These are phyloP conservation scores for Toxotes jaculatrix DNA, from an alignment of 2,113 vertebrate species.

Conservation along the genomic window DNA sequence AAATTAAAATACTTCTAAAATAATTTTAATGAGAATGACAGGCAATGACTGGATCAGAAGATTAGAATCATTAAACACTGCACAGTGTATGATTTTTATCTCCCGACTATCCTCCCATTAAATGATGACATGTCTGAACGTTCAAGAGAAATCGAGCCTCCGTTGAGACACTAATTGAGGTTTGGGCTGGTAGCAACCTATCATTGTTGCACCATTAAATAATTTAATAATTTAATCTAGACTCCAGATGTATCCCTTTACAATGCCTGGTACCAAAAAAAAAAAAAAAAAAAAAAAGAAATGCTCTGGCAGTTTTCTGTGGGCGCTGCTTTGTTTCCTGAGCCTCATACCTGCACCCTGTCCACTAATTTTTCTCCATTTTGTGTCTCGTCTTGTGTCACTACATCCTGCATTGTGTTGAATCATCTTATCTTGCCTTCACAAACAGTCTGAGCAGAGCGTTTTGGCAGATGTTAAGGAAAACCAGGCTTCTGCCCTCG, in stretches of 20 bases:
- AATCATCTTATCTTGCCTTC: neutral
- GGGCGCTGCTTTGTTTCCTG: neutral
- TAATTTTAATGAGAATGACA: neutral
- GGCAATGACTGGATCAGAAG: neutral
- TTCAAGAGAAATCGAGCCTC: slow-evolving; percentile 12
- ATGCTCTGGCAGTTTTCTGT: neutral
- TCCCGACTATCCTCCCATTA: slow-evolving; percentile 3
- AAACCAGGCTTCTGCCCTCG: neutral
- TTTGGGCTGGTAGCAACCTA: neutral
- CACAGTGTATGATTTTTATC: slow-evolving; percentile 9
- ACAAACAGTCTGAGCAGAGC: neutral
- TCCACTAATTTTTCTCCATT: neutral
- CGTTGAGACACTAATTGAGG: slow-evolving; percentile 3
- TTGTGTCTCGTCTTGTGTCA: accelerated
- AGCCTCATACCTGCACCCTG: neutral
- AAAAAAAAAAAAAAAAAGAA: neutral
- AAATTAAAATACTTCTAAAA: slow-evolving; percentile 2
- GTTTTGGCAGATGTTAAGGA: neutral
- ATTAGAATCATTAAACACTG: slow-evolving; percentile 14
- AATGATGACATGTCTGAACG: neutral
- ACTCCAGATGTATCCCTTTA: neutral
- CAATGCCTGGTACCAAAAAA: neutral
- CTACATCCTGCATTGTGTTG: neutral
- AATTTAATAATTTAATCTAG: no score
- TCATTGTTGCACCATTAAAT: slow-evolving; percentile 35